These are phyloP conservation scores for Sebastes trivittatus DNA, from an alignment of 2,797 vertebrate genomes.

Conservation along the genomic window DNA sequence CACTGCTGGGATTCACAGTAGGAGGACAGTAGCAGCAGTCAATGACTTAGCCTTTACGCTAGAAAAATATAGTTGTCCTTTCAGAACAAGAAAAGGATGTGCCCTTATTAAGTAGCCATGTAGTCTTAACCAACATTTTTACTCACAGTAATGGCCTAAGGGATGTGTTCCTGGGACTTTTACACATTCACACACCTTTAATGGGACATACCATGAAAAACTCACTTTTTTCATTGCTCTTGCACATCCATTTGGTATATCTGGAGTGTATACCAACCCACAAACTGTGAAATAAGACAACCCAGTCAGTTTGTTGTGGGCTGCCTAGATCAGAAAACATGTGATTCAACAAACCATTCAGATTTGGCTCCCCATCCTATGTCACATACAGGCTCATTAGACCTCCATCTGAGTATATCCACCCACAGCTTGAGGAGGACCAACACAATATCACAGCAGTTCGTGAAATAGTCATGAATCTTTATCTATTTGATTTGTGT, in stretches of 20 bases:
- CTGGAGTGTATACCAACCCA: neutral
- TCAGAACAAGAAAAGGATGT: neutral
- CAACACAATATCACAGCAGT: too few relatives aligned
- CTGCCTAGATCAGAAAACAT: neutral
- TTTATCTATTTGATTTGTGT: too few relatives aligned
- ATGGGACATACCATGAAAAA: neutral
- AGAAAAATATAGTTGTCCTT: neutral
- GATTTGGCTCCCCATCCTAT: neutral
- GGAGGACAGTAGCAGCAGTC: neutral
- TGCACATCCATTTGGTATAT: neutral
- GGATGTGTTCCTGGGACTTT: neutral
- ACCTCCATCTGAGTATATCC: too few relatives aligned
- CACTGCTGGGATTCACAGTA: neutral
- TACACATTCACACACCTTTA: neutral
- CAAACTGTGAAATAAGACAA: neutral
- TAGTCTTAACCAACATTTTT: neutral
- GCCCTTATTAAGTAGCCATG: neutral
- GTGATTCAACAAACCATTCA: neutral
- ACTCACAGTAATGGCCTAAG: neutral
- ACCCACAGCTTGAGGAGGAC: too few relatives aligned
- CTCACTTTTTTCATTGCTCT: neutral
- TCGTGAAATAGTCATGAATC: too few relatives aligned
- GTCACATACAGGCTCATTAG: too few relatives aligned
- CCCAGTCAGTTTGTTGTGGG: too few relatives aligned
- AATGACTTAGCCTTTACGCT: neutral